phyloP scores from a whole-genome alignment of 2,113 vertebrate genomes.

The Agapornis roseicollis region DNA sequence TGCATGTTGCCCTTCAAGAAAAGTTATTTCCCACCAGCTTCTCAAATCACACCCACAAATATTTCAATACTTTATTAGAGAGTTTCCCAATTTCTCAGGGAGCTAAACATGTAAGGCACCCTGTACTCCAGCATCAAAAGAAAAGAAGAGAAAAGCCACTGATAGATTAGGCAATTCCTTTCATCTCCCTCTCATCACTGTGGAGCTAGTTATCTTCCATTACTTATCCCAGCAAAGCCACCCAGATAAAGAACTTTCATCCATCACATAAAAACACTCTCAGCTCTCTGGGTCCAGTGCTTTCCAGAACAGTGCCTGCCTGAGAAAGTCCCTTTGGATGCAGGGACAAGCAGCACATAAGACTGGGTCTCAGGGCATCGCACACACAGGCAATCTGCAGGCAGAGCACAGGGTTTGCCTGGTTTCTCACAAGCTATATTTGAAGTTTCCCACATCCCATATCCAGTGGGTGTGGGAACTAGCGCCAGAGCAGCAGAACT shows the following conservation, averaged over 20 bases:
- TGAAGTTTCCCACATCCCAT: not conserved
- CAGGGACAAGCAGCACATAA: not conserved
- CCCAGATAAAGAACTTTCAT: not conserved
- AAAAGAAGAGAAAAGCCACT: not conserved
- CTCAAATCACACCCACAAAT: not conserved
- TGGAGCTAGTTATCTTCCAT: not conserved
- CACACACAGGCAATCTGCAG: accelerated
- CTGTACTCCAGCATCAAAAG: not conserved
- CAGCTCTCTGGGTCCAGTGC: accelerated
- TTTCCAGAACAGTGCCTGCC: not conserved
- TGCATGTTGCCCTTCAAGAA: not conserved
- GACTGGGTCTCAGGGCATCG: accelerated
- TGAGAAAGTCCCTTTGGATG: not conserved
- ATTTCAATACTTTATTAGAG: not conserved
- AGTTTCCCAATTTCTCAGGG: not conserved
- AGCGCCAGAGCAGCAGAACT: not conserved
- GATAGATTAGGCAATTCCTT: not conserved
- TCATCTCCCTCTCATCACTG: not conserved
- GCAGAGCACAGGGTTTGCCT: not conserved
- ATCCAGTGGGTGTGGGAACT: not conserved
- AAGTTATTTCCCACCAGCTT: not conserved
- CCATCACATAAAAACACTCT: accelerated
- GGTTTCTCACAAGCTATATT: not conserved
- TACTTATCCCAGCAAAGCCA: not conserved
- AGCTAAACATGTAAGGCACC: not conserved